Conservation (phyloP, 1,140 invertebrate genomes). For the Ladona fulva region DNA sequence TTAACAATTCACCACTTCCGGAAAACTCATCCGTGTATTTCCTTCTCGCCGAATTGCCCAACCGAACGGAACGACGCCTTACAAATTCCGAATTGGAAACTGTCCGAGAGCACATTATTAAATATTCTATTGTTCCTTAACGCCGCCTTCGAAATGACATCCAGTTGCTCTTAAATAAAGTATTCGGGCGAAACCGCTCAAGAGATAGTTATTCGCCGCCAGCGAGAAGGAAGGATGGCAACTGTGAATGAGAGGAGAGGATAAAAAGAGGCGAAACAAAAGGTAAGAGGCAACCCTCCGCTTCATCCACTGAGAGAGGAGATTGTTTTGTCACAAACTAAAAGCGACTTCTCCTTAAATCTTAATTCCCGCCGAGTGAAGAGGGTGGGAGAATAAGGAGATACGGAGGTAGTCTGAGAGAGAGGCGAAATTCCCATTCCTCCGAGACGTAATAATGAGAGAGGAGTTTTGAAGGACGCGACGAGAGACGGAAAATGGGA, state of each 20-base stretch:
- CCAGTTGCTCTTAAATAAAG: neutral
- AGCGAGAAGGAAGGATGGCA: neutral
- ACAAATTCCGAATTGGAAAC: too few relatives aligned
- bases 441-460: neutral
- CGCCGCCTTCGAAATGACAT: neutral
- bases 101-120: neutral
- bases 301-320: neutral
- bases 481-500: neutral
- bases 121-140: neutral
- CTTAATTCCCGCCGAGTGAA: neutral
- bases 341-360: neutral
- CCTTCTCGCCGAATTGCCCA: too few relatives aligned
- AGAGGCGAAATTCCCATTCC: neutral
- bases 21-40: too few relatives aligned
- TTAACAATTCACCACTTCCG: too few relatives aligned
- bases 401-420: neutral
- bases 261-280: neutral
- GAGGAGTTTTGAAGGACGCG: neutral
- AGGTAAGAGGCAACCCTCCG: neutral
- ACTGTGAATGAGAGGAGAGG: neutral
- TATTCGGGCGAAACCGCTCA: neutral
- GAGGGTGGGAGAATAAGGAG: neutral
- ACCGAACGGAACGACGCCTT: too few relatives aligned
- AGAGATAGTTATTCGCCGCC: neutral
- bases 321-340: neutral